Evolutionary conservation across 2,797 vertebrate genomes (phyloP).

Genomic region (Gouania willdenowi): DNA sequence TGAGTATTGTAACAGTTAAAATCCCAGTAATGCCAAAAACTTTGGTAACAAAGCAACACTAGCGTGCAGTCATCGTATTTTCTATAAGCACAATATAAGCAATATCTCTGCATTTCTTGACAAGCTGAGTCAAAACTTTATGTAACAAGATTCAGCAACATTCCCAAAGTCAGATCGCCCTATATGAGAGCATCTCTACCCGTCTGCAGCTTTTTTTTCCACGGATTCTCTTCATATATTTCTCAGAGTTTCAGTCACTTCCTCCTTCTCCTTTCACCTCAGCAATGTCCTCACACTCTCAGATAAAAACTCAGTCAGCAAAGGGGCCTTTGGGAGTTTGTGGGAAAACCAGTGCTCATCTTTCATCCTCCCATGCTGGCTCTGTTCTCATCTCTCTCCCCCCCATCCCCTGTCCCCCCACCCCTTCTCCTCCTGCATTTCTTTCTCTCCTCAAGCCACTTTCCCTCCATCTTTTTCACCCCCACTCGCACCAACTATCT

Average conservation of each 20-base stretch:
- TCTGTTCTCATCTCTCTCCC: conserved; percentile 12
- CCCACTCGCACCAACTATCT: conserved; percentile 63
- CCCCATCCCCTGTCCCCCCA: background rate
- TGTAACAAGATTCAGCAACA: background rate
- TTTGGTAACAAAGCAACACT: too few relatives aligned
- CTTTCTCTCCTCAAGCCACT: conserved; percentile 43
- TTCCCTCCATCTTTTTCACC: conserved; percentile 40
- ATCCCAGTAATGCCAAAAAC: background rate
- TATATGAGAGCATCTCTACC: background rate
- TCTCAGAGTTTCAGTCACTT: conserved; percentile 12
- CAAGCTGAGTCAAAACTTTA: background rate
- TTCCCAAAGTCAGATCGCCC: background rate
- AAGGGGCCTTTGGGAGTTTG: conserved; percentile 63
- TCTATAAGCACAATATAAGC: background rate
- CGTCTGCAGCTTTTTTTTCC: too few relatives aligned
- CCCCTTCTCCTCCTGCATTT: conserved; percentile 11
- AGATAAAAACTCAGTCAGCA: conserved; percentile 74
- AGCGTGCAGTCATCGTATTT: too few relatives aligned
- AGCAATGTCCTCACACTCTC: conserved; percentile 49
- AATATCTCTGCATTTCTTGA: background rate
- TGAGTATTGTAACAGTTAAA: too few relatives aligned
- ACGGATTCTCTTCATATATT: background rate
- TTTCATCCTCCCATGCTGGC: conserved; percentile 63
- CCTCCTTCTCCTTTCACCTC: conserved; percentile 29
- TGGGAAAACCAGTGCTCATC: conserved; percentile 71